Conservation (phyloP, 2,113 vertebrate species). For the Labeo rohita region DNA sequence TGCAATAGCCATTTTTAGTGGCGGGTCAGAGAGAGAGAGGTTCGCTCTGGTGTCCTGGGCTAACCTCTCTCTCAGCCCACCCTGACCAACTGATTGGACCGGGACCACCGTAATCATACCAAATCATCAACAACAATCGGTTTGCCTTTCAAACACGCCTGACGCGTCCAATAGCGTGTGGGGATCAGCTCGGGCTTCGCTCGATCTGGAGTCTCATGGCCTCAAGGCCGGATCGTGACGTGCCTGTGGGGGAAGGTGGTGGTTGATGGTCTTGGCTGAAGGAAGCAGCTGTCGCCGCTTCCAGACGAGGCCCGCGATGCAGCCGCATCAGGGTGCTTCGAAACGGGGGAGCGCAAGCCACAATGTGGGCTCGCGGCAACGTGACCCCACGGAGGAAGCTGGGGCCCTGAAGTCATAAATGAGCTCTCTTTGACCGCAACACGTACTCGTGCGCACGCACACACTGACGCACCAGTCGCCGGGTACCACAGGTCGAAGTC, state of each 20-base stretch:
- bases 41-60: constrained; percentile 36
- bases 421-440: constrained; percentile 37
- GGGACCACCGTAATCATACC: constrained; percentile 4
- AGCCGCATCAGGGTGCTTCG: constrained; percentile 33
- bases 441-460: constrained; percentile 23
- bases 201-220: constrained; percentile 12
- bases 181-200: constrained; percentile 15
- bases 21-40: constrained; percentile 22
- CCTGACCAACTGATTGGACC: constrained; percentile 35
- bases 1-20: constrained; percentile 36
- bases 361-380: constrained; percentile 44
- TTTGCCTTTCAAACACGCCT: constrained; percentile 32
- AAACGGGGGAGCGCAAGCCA: constrained; percentile 34
- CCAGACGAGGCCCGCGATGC: constrained; percentile 32
- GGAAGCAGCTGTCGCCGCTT: constrained; percentile 18
- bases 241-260: constrained; percentile 38
- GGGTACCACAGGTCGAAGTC: constrained; percentile 67
- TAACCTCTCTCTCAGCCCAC: constrained; percentile 31
- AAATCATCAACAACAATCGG: constrained; percentile 32
- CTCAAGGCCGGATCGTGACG: constrained; percentile 37
- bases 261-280: constrained; percentile 52
- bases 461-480: constrained; percentile 58
- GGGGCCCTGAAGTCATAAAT: constrained; percentile 37
- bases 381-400: constrained; percentile 45
- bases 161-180: constrained; percentile 27